A percentile compares a stretch with the other conserved stretches of the same genome.
Conservation (phyloP, 2,113 vertebrate genomes). For the Gobius niger region DNA sequence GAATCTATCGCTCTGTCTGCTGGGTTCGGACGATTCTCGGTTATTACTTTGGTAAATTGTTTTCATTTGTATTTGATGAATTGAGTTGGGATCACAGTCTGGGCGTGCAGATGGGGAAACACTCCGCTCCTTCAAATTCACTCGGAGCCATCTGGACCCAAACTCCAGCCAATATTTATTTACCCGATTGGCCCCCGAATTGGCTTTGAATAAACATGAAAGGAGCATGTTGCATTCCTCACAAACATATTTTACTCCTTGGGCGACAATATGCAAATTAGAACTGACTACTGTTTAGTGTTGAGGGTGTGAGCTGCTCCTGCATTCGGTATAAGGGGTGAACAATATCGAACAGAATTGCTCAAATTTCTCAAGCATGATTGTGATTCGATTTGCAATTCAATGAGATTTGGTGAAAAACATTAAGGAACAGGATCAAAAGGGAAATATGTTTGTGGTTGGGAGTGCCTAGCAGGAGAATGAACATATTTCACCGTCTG, state of each 20-base stretch:
- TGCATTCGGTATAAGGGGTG: too few relatives aligned
- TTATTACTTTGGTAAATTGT: not conserved
- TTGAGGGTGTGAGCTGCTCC: not conserved
- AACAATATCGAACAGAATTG: not conserved
- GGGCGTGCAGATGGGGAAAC: constrained; percentile 2
- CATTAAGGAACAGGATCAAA: too few relatives aligned
- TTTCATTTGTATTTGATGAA: constrained; percentile 1
- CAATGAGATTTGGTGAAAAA: too few relatives aligned
- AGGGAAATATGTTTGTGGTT: too few relatives aligned
- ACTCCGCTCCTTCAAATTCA: constrained; percentile 2
- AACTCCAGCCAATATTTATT: not conserved
- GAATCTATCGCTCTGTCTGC: not conserved
- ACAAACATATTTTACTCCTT: not conserved
- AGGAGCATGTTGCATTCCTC: not conserved
- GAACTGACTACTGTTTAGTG: not conserved
- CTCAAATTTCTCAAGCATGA: not conserved
- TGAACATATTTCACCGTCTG: too few relatives aligned
- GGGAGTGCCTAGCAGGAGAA: too few relatives aligned
- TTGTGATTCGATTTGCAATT: too few relatives aligned
- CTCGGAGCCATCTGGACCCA: not conserved
- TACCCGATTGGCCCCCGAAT: not conserved
- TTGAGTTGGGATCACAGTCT: not conserved
- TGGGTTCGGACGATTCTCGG: not conserved
- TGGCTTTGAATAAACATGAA: not conserved
- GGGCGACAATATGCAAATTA: not conserved